These are phyloP conservation scores for Crotalus tigris DNA, from an alignment of 2,113 vertebrate genomes.

Conservation along the genomic window DNA sequence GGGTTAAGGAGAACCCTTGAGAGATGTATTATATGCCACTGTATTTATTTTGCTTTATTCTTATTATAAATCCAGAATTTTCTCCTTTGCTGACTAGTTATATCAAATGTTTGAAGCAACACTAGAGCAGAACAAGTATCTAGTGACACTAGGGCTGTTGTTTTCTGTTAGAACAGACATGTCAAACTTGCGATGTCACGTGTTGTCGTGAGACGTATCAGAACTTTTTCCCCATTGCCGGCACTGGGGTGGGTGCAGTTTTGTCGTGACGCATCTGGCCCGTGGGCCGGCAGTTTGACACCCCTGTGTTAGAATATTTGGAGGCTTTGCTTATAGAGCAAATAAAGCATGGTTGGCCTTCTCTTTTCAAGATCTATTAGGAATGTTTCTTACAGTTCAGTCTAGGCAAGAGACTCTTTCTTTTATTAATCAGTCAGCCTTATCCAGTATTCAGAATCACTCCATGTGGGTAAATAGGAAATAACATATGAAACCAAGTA, in stretches of 20 bases:
- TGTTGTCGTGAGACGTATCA: too few relatives aligned
- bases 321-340: constrained; percentile 62
- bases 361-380: constrained; percentile 44
- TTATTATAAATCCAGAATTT: constrained; percentile 53
- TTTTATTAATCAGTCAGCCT: constrained; percentile 61
- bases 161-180: background rate
- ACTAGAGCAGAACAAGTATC: constrained; percentile 48
- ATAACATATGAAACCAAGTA: constrained; percentile 46
- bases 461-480: constrained; percentile 54
- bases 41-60: constrained; percentile 56
- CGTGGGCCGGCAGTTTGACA: too few relatives aligned
- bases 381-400: constrained; percentile 53
- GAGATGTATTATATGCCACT: constrained; percentile 40
- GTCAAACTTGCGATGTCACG: too few relatives aligned
- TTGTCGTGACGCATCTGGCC: too few relatives aligned
- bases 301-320: constrained; percentile 19
- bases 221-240: too few relatives aligned
- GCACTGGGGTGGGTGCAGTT: too few relatives aligned
- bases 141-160: background rate
- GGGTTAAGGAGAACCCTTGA: constrained; percentile 33
- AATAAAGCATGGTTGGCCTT: constrained; percentile 48
- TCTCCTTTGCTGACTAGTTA: constrained; percentile 50
- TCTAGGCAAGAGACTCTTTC: constrained; percentile 47
- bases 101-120: constrained; percentile 50
- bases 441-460: constrained; percentile 48